Evolutionary conservation across 2,797 vertebrate species (phyloP), one percentile per base, ranked within the genome.

Genomic region (Odontamblyopus lacepedii): DNA sequence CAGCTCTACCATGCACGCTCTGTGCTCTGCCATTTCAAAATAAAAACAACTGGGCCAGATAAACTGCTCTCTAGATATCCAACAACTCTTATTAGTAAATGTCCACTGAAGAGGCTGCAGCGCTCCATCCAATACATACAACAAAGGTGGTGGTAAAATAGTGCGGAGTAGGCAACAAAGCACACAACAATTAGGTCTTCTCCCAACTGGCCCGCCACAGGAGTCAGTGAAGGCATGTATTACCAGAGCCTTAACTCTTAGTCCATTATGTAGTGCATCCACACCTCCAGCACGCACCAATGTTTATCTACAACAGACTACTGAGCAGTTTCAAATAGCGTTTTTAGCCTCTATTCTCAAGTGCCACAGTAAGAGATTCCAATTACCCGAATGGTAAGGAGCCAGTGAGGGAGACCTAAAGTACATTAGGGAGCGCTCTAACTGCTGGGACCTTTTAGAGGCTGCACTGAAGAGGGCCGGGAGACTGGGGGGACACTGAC

Each of bases 281-380:
- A 91, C 89, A 89, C 86, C 88, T 78, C 89, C 53, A 29, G 57
- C 57, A 88, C 78, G 82, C 88, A 76, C 88, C 91, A 90, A 92
- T 92, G 91, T 93, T 91, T 91, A 92, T 92, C 90, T 93, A 91
- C 90, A 90, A 92, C 88, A 89, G 92, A 91, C 91, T 93, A 92
- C 89, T 87, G 89, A 91, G 89, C 89, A 90, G 89, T 92, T 92
- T 90, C 89, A 92, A 93, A 92, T 89, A 89, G 87, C 90, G 83
- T 91, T 92, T 93, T 92, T 92, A 93, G 89, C 90, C 90, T 86
- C 91, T 91, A 91, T 90, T 92, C 92, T 92, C 91, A 89, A 91
- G 92, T 92, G 92, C 91, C 88, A 84, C 85, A 85, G 87, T 85
- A 89, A 92, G 90, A 91, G 90, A 92, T 91, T 92, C 91, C 91